Percentiles rank a stretch among this genome's conserved stretches.
Evolutionary conservation across 37 sponge, comb jelly and placozoan species (phyloP).

Genomic region (Bolinopsis microptera): DNA sequence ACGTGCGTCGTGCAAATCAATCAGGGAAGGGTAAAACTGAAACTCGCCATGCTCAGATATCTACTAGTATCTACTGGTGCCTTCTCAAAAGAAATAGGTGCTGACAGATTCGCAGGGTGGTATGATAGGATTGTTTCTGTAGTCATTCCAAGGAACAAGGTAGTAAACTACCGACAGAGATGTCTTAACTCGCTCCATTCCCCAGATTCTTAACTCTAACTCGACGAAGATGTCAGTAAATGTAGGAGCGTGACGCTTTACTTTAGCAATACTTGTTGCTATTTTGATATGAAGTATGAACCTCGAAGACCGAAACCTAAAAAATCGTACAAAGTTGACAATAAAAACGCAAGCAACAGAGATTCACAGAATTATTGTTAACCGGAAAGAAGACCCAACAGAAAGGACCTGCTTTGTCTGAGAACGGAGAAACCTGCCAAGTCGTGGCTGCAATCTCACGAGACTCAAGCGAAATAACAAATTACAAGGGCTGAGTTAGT

Average conservation of each 20-base stretch:
- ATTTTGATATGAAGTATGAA: too few relatives aligned
- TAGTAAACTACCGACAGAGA: not conserved
- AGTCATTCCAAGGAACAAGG: not conserved
- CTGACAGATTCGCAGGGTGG: not conserved
- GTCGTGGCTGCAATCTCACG: not conserved
- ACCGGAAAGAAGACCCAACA: not conserved
- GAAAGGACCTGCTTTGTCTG: not conserved
- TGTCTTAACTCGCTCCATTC: too few relatives aligned
- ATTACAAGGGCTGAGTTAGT: not conserved
- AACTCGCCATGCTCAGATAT: too few relatives aligned
- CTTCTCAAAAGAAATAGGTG: too few relatives aligned
- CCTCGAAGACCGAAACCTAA: not conserved
- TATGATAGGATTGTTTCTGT: not conserved
- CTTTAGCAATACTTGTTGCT: not conserved
- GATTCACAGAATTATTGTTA: not conserved
- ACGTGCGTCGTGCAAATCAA: too few relatives aligned
- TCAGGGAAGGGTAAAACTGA: too few relatives aligned
- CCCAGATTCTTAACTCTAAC: not conserved
- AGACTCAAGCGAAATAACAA: not conserved
- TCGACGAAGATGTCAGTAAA: not conserved
- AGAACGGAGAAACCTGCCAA: not conserved
- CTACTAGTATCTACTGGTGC: too few relatives aligned
- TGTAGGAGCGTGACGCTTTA: not conserved
- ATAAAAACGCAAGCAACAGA: not conserved
- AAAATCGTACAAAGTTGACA: not conserved